Percentiles rank a stretch among this genome's conserved stretches.
Conservation (phyloP, 2,113 vertebrate species). For the Takifugu bimaculatus region DNA sequence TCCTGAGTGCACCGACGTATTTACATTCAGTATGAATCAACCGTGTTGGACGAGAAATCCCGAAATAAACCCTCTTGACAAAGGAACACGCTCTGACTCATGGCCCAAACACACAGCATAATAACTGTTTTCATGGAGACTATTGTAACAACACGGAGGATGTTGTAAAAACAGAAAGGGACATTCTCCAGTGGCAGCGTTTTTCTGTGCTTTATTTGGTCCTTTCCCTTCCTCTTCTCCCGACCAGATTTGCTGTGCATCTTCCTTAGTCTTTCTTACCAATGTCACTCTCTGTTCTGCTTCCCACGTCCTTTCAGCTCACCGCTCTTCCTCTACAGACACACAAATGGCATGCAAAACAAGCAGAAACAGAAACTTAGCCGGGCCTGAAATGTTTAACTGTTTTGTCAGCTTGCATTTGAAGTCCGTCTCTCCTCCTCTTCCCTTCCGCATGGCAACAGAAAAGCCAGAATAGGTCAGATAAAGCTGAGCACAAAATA, state of each 20-base stretch:
- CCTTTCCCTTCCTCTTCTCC: slow-evolving; percentile 50
- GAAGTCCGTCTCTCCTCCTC: slow-evolving; percentile 7
- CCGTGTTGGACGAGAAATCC: slow-evolving; percentile 15
- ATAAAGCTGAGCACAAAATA: slow-evolving; percentile 68
- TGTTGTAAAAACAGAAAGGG: slow-evolving; percentile 19
- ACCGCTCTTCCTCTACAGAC: slow-evolving; percentile 19
- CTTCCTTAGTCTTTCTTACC: slow-evolving; percentile 51
- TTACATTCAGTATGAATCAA: slow-evolving; percentile 3
- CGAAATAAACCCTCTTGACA: slow-evolving; percentile 2
- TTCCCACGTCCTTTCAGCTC: slow-evolving; percentile 40
- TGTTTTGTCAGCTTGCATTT: slow-evolving; percentile 31
- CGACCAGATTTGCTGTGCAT: slow-evolving; percentile 56
- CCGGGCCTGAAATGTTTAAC: slow-evolving; percentile 15
- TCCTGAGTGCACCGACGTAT: slow-evolving; percentile 4
- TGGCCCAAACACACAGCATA: slow-evolving; percentile 15
- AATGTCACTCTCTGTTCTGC: slow-evolving; percentile 53
- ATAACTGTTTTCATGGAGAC: slow-evolving; percentile 32
- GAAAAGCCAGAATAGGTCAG: slow-evolving; percentile 64
- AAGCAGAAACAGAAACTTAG: slow-evolving; percentile 20
- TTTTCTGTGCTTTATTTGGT: slow-evolving; percentile 20
- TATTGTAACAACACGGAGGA: slow-evolving; percentile 32
- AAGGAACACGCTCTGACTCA: slow-evolving; percentile 1
- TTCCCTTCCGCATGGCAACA: slow-evolving; percentile 44
- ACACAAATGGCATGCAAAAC: slow-evolving; percentile 18
- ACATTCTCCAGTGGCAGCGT: slow-evolving; percentile 33